A percentile compares a stretch with the other conserved stretches of the same genome.
Conservation (phyloP, 2,113 vertebrate genomes). For the Ariopsis seemanni region DNA sequence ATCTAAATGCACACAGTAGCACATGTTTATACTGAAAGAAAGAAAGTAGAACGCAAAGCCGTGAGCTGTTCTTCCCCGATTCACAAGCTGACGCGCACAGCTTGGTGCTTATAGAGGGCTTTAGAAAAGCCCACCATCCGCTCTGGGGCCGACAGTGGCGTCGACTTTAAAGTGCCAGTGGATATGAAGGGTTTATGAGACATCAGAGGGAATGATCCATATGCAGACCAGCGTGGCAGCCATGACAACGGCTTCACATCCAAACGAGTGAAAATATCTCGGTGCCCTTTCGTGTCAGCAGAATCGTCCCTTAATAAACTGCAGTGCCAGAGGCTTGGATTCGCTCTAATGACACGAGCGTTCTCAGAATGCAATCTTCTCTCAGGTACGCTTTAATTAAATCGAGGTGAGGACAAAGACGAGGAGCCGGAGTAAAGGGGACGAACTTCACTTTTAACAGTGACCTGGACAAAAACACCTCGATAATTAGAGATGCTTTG, state of each 20-base stretch:
- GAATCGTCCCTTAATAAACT: constrained; percentile 44
- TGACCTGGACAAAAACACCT: neutral
- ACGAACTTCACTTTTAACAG: neutral
- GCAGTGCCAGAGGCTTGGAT: constrained; percentile 28
- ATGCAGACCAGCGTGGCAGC: constrained; percentile 9
- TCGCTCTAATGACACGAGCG: constrained; percentile 62
- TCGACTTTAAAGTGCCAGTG: constrained; percentile 23
- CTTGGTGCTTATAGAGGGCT: constrained; percentile 24
- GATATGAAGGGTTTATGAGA: constrained; percentile 22
- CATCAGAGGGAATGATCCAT: constrained; percentile 13
- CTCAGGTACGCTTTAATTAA: constrained; percentile 70
- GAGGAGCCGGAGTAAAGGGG: neutral
- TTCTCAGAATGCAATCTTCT: constrained; percentile 57
- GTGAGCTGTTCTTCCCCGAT: neutral
- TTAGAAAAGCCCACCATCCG: constrained; percentile 26
- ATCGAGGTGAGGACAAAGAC: constrained; percentile 38
- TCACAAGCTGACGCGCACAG: constrained; percentile 15
- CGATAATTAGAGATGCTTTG: neutral
- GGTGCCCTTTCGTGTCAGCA: constrained; percentile 1
- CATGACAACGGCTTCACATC: neutral
- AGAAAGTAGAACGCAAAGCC: neutral
- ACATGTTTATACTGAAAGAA: neutral
- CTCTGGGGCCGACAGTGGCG: constrained; percentile 10
- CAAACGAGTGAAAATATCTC: neutral
- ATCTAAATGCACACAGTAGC: neutral